Percentiles rank a stretch among this genome's conserved stretches.
Evolutionary conservation across 2,113 vertebrate species (phyloP).

Genomic region (Pampusana beccarii): DNA sequence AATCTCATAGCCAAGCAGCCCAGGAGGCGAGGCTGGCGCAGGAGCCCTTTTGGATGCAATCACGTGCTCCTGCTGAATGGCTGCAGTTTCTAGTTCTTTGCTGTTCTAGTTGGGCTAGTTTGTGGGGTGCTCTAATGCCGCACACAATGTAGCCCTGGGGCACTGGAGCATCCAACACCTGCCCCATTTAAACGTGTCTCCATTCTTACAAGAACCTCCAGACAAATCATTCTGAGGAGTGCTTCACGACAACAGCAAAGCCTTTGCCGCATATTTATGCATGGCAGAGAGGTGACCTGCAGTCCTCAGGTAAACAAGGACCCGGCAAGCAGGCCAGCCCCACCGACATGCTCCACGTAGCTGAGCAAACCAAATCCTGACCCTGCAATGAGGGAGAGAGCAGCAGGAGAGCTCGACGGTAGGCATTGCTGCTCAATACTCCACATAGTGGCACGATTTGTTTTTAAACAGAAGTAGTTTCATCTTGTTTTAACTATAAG

Average conservation of each 20-base stretch:
- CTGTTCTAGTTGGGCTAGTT: background rate
- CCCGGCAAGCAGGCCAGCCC: background rate
- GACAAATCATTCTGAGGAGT: background rate
- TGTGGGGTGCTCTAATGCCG: background rate
- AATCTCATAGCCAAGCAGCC: background rate
- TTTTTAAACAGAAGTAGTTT: background rate
- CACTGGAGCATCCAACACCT: background rate
- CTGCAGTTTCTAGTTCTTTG: background rate
- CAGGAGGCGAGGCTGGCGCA: background rate
- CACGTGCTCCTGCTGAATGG: background rate
- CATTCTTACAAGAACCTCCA: background rate
- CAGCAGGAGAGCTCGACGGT: fast-evolving
- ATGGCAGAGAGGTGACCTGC: background rate
- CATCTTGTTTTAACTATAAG: fast-evolving
- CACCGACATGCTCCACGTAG: fast-evolving
- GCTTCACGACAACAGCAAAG: background rate
- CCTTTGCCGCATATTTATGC: background rate
- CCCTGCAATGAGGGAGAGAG: background rate
- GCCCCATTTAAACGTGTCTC: background rate
- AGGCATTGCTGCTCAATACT: background rate
- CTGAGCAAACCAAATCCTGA: background rate
- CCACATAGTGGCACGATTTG: fast-evolving
- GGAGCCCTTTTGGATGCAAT: background rate
- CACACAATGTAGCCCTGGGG: fast-evolving
- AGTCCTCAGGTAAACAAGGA: background rate